These are phyloP conservation scores for Drosophila anomalata DNA, from an alignment of 2,888 invertebrate genomes.

Conservation along the genomic window DNA sequence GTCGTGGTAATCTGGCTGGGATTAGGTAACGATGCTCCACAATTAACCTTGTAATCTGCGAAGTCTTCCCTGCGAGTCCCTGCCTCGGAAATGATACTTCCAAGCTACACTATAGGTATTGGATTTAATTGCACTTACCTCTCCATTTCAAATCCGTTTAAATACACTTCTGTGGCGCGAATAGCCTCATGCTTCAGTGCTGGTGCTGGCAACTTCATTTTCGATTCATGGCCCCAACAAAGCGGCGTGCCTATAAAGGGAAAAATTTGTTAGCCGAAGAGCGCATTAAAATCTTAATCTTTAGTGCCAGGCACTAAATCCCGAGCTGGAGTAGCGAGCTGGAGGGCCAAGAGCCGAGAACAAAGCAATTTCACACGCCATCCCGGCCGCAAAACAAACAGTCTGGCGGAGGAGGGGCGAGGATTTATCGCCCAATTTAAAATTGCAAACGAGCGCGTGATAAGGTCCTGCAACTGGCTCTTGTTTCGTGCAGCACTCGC, in stretches of 20 bases:
- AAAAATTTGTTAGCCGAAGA: slow-evolving; percentile 68
- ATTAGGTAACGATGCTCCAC: not conserved
- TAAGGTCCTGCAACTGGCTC: slow-evolving; percentile 59
- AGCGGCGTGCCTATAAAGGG: slow-evolving; percentile 15
- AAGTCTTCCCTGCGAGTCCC: not conserved
- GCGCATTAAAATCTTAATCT: slow-evolving; percentile 76
- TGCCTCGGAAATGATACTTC: no score
- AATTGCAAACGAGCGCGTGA: slow-evolving; percentile 81
- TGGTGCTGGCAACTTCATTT: slow-evolving; percentile 28
- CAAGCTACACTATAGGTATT: no score
- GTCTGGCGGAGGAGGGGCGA: slow-evolving; percentile 40
- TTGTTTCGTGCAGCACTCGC: slow-evolving; percentile 45
- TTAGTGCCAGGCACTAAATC: slow-evolving; percentile 76
- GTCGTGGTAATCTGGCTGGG: not conserved
- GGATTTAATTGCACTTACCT: not conserved
- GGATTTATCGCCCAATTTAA: slow-evolving; percentile 81
- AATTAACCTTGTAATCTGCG: not conserved
- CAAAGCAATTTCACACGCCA: slow-evolving; percentile 72
- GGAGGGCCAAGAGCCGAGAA: slow-evolving; percentile 42
- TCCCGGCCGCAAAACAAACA: slow-evolving; percentile 14
- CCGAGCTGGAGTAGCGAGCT: slow-evolving; percentile 36
- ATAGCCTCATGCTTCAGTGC: slow-evolving; percentile 15
- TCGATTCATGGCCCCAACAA: slow-evolving; percentile 32
- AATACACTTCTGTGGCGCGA: slow-evolving; percentile 14
- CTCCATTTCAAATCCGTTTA: slow-evolving; percentile 1